Conservation (phyloP, 2,888 invertebrate species). For the Blomia tropicalis region DNA sequence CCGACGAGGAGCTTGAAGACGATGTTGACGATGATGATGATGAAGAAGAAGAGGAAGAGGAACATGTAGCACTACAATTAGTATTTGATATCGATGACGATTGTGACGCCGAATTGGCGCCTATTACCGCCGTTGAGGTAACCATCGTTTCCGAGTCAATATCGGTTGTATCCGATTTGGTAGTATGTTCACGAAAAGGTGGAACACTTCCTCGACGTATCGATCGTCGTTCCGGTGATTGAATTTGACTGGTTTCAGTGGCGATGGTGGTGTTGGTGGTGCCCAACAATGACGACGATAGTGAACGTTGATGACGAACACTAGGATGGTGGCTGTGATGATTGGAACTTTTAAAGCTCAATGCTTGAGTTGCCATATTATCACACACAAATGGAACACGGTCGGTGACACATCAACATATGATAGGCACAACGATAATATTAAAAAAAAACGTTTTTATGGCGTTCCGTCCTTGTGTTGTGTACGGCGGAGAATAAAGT, state of each 20-base stretch:
- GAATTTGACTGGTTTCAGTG: not conserved
- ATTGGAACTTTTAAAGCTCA: not conserved
- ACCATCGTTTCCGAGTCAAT: constrained; percentile 1
- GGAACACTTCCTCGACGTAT: not conserved
- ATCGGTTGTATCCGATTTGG: not conserved
- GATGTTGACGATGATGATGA: no score
- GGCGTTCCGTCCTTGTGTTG: no score
- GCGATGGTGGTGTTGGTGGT: no score
- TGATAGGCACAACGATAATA: not conserved
- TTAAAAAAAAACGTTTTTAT: no score
- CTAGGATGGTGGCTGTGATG: not conserved
- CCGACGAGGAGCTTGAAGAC: not conserved
- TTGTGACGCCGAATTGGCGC: not conserved
- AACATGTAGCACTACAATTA: no score
- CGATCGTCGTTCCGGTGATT: not conserved
- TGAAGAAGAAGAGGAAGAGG: no score
- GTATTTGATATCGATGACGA: not conserved
- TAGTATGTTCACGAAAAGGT: not conserved
- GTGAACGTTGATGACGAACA: not conserved
- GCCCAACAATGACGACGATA: not conserved
- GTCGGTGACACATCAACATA: not conserved
- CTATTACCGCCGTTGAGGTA: not conserved
- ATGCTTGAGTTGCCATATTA: not conserved
- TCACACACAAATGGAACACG: not conserved
- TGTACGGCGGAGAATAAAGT: not conserved